A percentile compares a stretch with the other conserved stretches of the same genome.
phyloP scores from a whole-genome alignment of 2,797 vertebrate species.

The Leptatherina wallacei region DNA sequence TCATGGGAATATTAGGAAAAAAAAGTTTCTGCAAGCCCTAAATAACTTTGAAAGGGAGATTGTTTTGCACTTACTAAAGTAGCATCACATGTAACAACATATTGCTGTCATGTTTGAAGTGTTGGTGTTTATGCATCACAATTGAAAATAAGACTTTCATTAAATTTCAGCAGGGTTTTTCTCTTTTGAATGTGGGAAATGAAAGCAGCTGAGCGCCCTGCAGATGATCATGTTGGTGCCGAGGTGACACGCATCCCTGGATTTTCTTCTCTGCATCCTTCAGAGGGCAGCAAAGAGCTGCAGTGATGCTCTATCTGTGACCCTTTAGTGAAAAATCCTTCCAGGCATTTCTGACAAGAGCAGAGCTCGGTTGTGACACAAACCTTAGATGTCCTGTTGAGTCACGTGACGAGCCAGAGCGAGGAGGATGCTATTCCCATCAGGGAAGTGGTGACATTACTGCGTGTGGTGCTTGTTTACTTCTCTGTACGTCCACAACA shows the following conservation, averaged over 20 bases:
- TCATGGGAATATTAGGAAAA: neutral
- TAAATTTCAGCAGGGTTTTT: too few relatives aligned
- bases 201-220: neutral
- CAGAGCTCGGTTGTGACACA: conserved; percentile 3
- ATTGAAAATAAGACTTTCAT: neutral
- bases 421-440: conserved; percentile 32
- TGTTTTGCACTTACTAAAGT: neutral
- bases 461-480: conserved; percentile 57
- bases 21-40: neutral
- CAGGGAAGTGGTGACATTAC: conserved; percentile 55
- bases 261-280: conserved; percentile 15
- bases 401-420: conserved; percentile 5
- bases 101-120: too few relatives aligned
- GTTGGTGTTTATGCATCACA: neutral
- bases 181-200: neutral
- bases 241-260: fast-evolving
- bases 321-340: conserved; percentile 4
- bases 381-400: conserved; percentile 16
- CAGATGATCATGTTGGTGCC: neutral
- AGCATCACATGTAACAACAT: neutral
- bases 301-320: neutral
- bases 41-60: neutral
- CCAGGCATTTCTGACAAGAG: conserved; percentile 21
- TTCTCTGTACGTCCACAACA: conserved; percentile 22
- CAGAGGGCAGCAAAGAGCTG: conserved; percentile 51